Percentiles rank a stretch among this genome's conserved stretches.
Evolutionary conservation across 2,797 vertebrate species (phyloP).

Genomic region (Lagodon rhomboides): DNA sequence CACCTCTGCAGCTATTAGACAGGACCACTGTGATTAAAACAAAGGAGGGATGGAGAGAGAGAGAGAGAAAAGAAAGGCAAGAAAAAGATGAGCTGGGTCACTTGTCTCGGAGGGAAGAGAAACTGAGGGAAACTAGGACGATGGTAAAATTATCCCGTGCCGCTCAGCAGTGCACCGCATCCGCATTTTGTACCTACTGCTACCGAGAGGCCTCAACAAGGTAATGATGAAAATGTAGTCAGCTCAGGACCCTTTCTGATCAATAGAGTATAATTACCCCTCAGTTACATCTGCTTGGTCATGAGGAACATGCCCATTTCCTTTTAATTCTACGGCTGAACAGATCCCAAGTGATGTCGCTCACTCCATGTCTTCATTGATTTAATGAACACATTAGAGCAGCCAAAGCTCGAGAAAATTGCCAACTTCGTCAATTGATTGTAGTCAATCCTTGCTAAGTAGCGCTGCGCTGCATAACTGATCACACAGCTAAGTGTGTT

Average conservation of each 20-base stretch:
- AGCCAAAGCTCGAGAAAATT: constrained; percentile 45
- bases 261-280: constrained; percentile 69
- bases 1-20: constrained; percentile 38
- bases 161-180: constrained; percentile 46
- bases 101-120: constrained; percentile 79
- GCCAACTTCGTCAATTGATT: constrained; percentile 27
- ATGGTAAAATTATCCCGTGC: constrained; percentile 81
- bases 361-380: constrained; percentile 34
- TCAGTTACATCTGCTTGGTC: constrained; percentile 54
- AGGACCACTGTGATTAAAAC: constrained; percentile 38
- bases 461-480: neutral
- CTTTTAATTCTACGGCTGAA: constrained; percentile 57
- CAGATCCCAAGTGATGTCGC: constrained; percentile 46
- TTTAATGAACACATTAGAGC: constrained; percentile 44
- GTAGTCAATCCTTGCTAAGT: constrained; percentile 29
- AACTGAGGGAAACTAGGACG: constrained; percentile 83
- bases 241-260: constrained; percentile 47
- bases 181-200: constrained; percentile 37
- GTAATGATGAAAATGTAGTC: constrained; percentile 45
- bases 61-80: constrained; percentile 30
- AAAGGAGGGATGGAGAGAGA: constrained; percentile 21
- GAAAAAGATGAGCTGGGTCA: constrained; percentile 81
- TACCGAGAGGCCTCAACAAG: constrained; percentile 25
- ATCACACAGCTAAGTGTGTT: neutral
- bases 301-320: constrained; percentile 49